A percentile compares a stretch with the other conserved stretches of the same genome.
Conservation (phyloP, 2,888 invertebrate genomes). For the Synanthedon formicaeformis region DNA sequence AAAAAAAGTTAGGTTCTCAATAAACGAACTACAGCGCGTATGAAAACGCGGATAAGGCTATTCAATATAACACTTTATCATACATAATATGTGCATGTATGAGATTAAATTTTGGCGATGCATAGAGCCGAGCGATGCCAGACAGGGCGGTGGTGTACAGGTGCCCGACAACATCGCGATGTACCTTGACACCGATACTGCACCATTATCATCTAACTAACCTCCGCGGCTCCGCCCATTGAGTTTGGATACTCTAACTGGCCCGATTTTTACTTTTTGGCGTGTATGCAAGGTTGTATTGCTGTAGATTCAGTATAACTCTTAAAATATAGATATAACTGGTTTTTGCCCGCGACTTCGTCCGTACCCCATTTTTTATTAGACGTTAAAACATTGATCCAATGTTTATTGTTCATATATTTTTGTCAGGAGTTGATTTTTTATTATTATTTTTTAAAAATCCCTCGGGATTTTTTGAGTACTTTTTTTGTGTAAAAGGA, state of each 20-base stretch:
- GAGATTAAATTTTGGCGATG: slow-evolving; percentile 23
- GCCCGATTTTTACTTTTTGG: not conserved
- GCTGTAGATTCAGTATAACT: too few relatives aligned
- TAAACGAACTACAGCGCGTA: too few relatives aligned
- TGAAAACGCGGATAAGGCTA: not conserved
- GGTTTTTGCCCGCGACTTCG: too few relatives aligned
- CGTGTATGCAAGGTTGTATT: not conserved
- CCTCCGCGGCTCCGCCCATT: slow-evolving; percentile 17
- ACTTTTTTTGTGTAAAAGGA: too few relatives aligned
- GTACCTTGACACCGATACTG: slow-evolving; percentile 38
- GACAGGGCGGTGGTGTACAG: slow-evolving; percentile 4
- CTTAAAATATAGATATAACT: too few relatives aligned
- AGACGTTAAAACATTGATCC: too few relatives aligned
- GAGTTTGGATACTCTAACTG: slow-evolving; percentile 7
- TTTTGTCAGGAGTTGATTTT: too few relatives aligned
- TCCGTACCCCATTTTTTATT: too few relatives aligned
- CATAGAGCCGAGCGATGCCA: slow-evolving; percentile 23
- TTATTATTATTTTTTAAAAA: too few relatives aligned
- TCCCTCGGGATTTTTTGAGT: too few relatives aligned
- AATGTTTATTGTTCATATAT: too few relatives aligned
- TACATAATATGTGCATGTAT: not conserved
- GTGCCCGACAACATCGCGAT: slow-evolving; percentile 3
- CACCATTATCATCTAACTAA: slow-evolving; percentile 6
- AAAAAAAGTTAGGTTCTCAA: too few relatives aligned
- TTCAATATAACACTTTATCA: not conserved